Evolutionary conservation across 2,797 vertebrate genomes (phyloP), one percentile per base, ranked within the genome.

Genomic region (Furcifer pardalis): DNA sequence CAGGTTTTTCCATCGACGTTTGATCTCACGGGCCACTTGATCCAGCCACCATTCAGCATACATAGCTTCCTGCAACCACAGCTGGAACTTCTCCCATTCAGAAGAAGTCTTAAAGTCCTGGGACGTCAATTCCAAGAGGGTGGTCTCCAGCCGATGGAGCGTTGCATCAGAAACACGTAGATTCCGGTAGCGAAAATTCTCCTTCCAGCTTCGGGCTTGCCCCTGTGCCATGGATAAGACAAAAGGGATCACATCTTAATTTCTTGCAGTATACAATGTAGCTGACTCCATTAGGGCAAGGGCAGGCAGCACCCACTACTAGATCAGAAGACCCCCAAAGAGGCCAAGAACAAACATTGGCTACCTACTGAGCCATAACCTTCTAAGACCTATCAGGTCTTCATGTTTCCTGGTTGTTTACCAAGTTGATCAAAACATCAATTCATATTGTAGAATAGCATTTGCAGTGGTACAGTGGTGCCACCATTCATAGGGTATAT

Each of bases 151-250:
- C 21, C 2, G 21, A n/a, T 21, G 72, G 52, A 87, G 86, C 0
- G 21, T 52, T 0, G 72, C 30, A 7, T 32, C 71, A 0, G 86
- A 84, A 62, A 87, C 77, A 7, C 73, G 73, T 9, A 80, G 77
- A 30, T 84, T 71, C 56, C 82, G 86, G 21, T 81, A 87, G 37
- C 82, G 86, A 73, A 87, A 84, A 49, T 87, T 87, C 21, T 84
- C 65, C 37, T 81, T 81, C 86, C 82, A 87, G 59, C 73, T n/a
- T 66, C 82, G 76, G 32, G 32, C 35, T 13, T 74, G 83, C 2
- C 40, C 79, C 82, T 83, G 63, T 13, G 69, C 37, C 37, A 19
- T 40, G 40, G 19, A 21, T 69, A 25, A 5, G 4, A 32, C 10
- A 17, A n/a, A 10, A 37, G 46, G 52, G 32, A 1, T 23, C 42